These are phyloP conservation scores for Seira sanloemensis DNA, from an alignment of 2,888 invertebrate genomes.

Conservation along the genomic window DNA sequence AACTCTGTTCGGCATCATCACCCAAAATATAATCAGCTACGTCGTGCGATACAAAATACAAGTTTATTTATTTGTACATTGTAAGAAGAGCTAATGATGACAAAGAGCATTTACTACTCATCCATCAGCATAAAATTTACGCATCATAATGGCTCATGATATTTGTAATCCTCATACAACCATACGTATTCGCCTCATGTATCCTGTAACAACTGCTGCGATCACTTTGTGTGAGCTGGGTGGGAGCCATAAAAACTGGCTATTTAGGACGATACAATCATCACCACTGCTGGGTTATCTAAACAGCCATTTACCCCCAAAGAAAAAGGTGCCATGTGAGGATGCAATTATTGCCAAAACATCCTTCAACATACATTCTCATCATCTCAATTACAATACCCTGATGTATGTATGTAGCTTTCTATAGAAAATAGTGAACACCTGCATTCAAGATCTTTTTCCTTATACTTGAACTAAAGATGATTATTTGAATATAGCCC, in stretches of 20 bases:
- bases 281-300: not conserved
- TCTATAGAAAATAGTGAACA: not conserved
- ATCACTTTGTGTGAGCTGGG: not conserved
- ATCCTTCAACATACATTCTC: slow-evolving; percentile 31
- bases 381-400: not conserved
- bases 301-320: not conserved
- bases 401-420: not conserved
- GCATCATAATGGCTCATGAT: not conserved
- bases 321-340: not conserved
- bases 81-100: not conserved
- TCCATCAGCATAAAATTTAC: not conserved
- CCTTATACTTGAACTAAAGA: too few relatives aligned
- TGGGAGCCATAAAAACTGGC: slow-evolving; percentile 33
- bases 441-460: not conserved
- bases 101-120: not conserved
- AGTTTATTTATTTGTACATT: not conserved
- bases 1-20: too few relatives aligned
- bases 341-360: slow-evolving; percentile 14
- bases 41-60: too few relatives aligned
- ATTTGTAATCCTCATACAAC: not conserved
- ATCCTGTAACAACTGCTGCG: slow-evolving; percentile 26
- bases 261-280: slow-evolving; percentile 29
- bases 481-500: too few relatives aligned
- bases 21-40: too few relatives aligned
- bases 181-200: too few relatives aligned